Base-by-base conservation (phyloP, 2,888 invertebrate species). In the Charanyca ferruginea region DNA sequence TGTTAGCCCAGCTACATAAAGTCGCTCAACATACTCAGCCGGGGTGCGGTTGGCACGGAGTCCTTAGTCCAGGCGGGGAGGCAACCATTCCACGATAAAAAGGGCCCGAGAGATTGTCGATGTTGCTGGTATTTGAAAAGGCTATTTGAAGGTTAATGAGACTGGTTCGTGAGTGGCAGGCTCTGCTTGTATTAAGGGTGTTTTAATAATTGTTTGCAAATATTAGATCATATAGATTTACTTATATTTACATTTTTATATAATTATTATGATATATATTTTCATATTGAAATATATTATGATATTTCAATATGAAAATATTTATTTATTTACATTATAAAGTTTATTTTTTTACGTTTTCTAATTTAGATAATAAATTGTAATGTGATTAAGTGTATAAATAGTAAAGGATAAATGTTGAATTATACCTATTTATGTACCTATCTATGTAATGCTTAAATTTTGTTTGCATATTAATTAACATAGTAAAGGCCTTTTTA, bases 71-170 rank as follows among this genome's bases (percentile, higher is more conserved):
- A 62, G 52, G 48, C 16, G n/a, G 0, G n/a, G 47, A 41, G 38
- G 35, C 48, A 18, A 2, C n/a, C n/a, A 2, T 6, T 16, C 42
- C 35, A 44, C 71, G 42, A 4, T 25, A n/a, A 8, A 25, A 1
- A 1, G 59, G 59, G 78, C 38, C n/a, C n/a, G n/a, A 13, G 7
- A 54, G 74, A 75, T 66, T 22, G 74, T 77, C 73, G 22, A 2
- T n/a, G 74, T 61, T 77, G 78, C 16, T 77, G 66, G 74, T 66
- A 20, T 55, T 23, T 8, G 73, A 44, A 49, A 38, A 47, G 67
- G 66, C 38, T 47, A 47, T 64, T n/a, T 42, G 74, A 47, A n/a
- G 66, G 78, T 42, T 52, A 18, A 61, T 23, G 18, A 72, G 58
- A 58, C 51, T 62, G 41, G 20, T 38, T n/a, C 18, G 25, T 44